Evolutionary conservation across 2,113 vertebrate species (phyloP).

Genomic region (Aphyosemion australe): DNA sequence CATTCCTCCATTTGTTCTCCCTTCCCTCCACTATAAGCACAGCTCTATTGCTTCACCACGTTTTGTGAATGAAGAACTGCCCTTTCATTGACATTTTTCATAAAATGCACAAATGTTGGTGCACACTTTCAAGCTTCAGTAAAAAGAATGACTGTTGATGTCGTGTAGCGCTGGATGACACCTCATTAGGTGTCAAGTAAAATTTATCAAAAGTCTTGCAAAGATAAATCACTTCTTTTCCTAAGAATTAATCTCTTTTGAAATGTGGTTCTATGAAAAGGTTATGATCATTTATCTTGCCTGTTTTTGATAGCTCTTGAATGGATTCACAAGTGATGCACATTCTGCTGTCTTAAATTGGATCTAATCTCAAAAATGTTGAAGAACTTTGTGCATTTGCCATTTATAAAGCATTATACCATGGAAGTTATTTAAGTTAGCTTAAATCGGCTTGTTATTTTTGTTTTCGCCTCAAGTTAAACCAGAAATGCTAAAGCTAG

Average conservation of each 20-base stretch:
- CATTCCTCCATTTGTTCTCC: not conserved
- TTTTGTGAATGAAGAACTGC: constrained; percentile 77
- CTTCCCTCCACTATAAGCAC: not conserved
- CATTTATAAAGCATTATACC: too few species aligned
- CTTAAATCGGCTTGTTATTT: too few species aligned
- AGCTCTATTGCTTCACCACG: constrained; percentile 33
- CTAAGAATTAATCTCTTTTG: not conserved
- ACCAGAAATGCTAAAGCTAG: too few species aligned
- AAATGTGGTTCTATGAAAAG: too few species aligned
- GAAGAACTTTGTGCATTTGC: too few species aligned
- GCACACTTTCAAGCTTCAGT: constrained; percentile 33
- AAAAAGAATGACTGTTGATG: constrained; percentile 82
- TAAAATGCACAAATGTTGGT: constrained; percentile 80
- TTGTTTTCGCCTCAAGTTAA: too few species aligned
- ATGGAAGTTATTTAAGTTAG: too few species aligned
- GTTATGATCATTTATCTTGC: too few species aligned
- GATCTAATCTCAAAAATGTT: too few species aligned
- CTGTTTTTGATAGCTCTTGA: too few species aligned
- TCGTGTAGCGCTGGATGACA: constrained; percentile 72
- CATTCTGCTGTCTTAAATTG: too few species aligned
- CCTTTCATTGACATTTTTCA: constrained; percentile 80
- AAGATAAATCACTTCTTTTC: constrained; percentile 47
- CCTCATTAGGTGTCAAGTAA: constrained; percentile 66
- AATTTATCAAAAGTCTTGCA: constrained; percentile 74
- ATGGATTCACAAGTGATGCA: too few species aligned